phyloP scores from a whole-genome alignment of 2,113 vertebrate genomes.

The Axis porcinus region DNA sequence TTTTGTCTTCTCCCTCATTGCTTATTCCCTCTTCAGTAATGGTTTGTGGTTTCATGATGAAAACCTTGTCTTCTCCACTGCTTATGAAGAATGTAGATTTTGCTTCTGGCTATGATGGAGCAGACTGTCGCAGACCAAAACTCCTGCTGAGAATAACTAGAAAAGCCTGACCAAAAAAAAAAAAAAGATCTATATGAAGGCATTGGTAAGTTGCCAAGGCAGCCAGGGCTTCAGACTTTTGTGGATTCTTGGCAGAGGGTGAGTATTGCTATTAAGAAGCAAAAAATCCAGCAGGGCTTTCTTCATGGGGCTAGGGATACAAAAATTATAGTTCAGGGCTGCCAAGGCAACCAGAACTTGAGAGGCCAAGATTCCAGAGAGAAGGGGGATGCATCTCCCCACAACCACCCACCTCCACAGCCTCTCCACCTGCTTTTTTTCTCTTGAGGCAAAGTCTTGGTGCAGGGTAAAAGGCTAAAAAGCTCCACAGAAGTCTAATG shows the following conservation, averaged over 20 bases:
- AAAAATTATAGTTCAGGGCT: slow-evolving; percentile 1
- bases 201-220: slow-evolving; percentile 49
- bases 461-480: background rate
- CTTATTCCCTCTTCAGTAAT: background rate
- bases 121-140: slow-evolving; percentile 46
- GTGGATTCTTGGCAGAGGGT: slow-evolving; percentile 45
- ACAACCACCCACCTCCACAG: background rate
- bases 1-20: background rate
- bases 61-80: background rate
- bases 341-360: slow-evolving; percentile 19
- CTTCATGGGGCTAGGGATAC: background rate
- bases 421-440: background rate
- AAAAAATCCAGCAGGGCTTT: slow-evolving; percentile 37
- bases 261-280: slow-evolving; percentile 40
- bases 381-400: background rate
- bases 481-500: background rate
- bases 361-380: slow-evolving; percentile 12
- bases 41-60: background rate
- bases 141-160: slow-evolving; percentile 50
- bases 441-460: background rate
- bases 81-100: slow-evolving; percentile 40
- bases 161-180: slow-evolving; percentile 16
- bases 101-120: slow-evolving; percentile 32
- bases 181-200: slow-evolving; percentile 13
- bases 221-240: slow-evolving; percentile 43